phyloP scores from a whole-genome alignment of 2,113 vertebrate genomes.

The Vulpes lagopus region DNA sequence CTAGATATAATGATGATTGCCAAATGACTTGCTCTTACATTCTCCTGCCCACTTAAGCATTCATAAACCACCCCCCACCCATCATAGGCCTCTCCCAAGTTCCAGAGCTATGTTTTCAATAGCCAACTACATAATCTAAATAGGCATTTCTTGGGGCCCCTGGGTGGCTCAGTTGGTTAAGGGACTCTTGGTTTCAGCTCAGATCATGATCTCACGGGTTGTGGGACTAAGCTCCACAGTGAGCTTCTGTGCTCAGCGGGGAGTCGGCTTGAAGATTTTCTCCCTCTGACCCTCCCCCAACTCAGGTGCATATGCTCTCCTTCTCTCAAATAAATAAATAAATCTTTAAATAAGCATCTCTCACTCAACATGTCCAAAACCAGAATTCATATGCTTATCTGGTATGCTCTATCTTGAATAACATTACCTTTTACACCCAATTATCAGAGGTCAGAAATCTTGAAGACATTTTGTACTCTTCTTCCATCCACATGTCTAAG shows the following conservation, averaged over 20 bases:
- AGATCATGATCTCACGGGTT: neutral
- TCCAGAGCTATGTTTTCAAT: constrained; percentile 18
- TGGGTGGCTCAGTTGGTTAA: neutral
- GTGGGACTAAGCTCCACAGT: neutral
- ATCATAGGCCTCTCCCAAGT: neutral
- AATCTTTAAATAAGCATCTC: neutral
- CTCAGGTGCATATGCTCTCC: neutral
- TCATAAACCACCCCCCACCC: neutral
- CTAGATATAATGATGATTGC: neutral
- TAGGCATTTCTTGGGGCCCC: neutral
- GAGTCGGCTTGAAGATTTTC: neutral
- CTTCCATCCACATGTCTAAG: neutral
- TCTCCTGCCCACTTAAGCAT: constrained; percentile 2
- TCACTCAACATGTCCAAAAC: constrained; percentile 3
- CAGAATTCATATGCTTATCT: neutral
- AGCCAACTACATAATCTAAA: neutral
- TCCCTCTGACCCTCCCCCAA: neutral
- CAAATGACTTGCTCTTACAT: neutral
- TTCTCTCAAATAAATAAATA: neutral
- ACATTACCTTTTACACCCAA: neutral
- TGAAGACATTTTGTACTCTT: constrained; percentile 30
- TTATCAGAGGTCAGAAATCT: neutral
- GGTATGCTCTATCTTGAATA: neutral
- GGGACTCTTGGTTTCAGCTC: neutral
- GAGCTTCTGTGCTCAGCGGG: neutral